A percentile compares a stretch with the other conserved stretches of the same genome.
Conservation (phyloP, 2,888 invertebrate species). For the Scaptodrosophila latifasciaeformis region DNA sequence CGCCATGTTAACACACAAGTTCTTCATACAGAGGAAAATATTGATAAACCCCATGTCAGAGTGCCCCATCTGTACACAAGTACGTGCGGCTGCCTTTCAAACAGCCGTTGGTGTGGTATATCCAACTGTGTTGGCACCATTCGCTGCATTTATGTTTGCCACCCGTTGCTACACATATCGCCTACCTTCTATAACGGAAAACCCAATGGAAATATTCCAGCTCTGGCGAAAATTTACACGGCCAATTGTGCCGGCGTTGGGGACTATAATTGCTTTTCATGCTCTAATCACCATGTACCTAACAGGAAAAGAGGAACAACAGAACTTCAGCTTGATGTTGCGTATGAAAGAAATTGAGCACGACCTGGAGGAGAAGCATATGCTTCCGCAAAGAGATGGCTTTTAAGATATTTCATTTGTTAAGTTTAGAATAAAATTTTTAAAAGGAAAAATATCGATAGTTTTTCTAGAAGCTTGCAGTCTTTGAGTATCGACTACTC, state of each 20-base stretch:
- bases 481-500: conserved; percentile 22
- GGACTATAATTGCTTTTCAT: conserved; percentile 77
- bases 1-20: conserved; percentile 77
- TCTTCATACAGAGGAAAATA: conserved; percentile 78
- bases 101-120: conserved; percentile 77
- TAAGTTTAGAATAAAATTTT: conserved; percentile 20
- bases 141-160: conserved; percentile 79
- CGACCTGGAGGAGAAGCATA: conserved; percentile 46
- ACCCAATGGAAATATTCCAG: conserved; percentile 77
- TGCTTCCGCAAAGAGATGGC: conserved; percentile 25
- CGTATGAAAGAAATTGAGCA: conserved; percentile 66
- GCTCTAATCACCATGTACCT: conserved; percentile 77
- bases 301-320: conserved; percentile 80
- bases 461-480: no score
- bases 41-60: conserved; percentile 76
- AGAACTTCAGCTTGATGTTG: conserved; percentile 57
- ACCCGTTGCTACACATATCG: conserved; percentile 79
- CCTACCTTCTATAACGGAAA: conserved; percentile 79
- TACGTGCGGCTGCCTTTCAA: conserved; percentile 79
- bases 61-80: conserved; percentile 82
- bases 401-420: conserved; percentile 16
- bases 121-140: conserved; percentile 79
- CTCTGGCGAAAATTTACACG: conserved; percentile 77
- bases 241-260: conserved; percentile 77
- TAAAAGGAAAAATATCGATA: neutral